Conservation (phyloP, 2,797 vertebrate species). For the Chelmon rostratus region DNA sequence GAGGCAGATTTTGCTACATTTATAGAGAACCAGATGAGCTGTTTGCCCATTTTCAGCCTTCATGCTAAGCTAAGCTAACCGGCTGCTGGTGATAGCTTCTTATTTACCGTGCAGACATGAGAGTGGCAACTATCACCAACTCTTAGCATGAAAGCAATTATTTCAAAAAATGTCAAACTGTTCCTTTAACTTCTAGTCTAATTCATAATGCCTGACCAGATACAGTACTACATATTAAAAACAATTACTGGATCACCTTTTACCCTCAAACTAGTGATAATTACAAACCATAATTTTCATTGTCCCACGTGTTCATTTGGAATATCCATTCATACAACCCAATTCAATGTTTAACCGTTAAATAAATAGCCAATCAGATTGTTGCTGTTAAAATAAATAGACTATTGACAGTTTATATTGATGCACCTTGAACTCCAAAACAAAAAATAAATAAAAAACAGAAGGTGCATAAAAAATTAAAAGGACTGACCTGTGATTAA, state of each 20-base stretch:
- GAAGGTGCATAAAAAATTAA: not conserved
- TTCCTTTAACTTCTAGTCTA: constrained; percentile 5
- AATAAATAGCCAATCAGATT: constrained; percentile 55
- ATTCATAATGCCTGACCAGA: constrained; percentile 6
- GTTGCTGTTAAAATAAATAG: constrained; percentile 48
- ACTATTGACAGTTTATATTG: not conserved
- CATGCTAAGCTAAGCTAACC: constrained; percentile 8
- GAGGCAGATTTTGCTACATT: not conserved
- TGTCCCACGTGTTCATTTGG: constrained; percentile 20
- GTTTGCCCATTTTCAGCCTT: not conserved
- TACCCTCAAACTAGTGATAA: not conserved
- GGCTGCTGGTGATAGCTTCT: not conserved
- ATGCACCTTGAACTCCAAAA: constrained; percentile 4
- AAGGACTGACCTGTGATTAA: constrained; percentile 20
- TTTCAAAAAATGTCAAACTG: not conserved
- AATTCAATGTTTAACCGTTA: constrained; percentile 9
- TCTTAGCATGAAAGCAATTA: not conserved
- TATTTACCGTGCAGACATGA: not conserved
- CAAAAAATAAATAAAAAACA: constrained; percentile 33
- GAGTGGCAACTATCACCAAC: not conserved
- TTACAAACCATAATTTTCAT: constrained; percentile 16
- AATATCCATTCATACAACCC: constrained; percentile 25
- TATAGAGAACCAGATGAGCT: not conserved
- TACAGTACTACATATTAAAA: constrained; percentile 16
- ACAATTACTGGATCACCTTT: not conserved